phyloP scores from a whole-genome alignment of 1,140 invertebrate genomes.

The Homalodisca vitripennis region DNA sequence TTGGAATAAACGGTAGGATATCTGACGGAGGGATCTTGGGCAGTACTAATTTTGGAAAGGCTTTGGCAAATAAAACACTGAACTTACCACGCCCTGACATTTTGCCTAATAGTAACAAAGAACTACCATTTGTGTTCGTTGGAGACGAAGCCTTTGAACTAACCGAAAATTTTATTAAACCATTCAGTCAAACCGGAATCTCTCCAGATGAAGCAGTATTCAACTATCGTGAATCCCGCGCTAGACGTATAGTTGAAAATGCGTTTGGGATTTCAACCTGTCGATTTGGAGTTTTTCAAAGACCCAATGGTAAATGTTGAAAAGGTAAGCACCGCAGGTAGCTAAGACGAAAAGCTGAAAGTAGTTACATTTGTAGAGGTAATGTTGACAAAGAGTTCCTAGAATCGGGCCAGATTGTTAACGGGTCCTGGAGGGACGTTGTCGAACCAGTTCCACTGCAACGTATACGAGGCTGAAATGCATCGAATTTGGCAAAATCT shows the following conservation, averaged over 20 bases:
- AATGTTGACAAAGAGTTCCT: not conserved
- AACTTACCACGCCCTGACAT: too few relatives aligned
- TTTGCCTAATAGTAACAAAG: not conserved
- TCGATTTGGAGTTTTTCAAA: constrained; percentile 49
- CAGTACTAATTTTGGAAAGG: too few relatives aligned
- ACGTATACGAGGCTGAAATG: not conserved
- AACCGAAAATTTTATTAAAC: constrained; percentile 46
- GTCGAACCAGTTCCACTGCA: not conserved
- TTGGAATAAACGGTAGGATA: too few relatives aligned
- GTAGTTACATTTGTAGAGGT: not conserved
- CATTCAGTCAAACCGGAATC: constrained; percentile 40
- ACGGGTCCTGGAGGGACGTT: too few relatives aligned
- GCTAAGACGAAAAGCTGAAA: constrained; percentile 26
- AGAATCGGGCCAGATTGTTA: constrained; percentile 17
- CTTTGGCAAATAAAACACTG: too few relatives aligned
- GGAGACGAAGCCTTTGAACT: too few relatives aligned
- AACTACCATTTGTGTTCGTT: constrained; percentile 43
- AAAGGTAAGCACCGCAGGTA: constrained; percentile 37
- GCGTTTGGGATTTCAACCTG: constrained; percentile 49
- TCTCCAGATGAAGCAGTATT: constrained; percentile 43
- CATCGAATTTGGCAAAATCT: not conserved
- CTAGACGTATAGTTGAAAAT: too few relatives aligned
- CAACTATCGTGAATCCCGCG: constrained; percentile 45
- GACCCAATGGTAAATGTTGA: constrained; percentile 39
- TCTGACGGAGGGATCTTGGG: too few relatives aligned